A percentile compares a stretch with the other conserved stretches of the same genome.
phyloP scores from a whole-genome alignment of 2,797 vertebrate species.

The Pipistrellus pygmaeus region DNA sequence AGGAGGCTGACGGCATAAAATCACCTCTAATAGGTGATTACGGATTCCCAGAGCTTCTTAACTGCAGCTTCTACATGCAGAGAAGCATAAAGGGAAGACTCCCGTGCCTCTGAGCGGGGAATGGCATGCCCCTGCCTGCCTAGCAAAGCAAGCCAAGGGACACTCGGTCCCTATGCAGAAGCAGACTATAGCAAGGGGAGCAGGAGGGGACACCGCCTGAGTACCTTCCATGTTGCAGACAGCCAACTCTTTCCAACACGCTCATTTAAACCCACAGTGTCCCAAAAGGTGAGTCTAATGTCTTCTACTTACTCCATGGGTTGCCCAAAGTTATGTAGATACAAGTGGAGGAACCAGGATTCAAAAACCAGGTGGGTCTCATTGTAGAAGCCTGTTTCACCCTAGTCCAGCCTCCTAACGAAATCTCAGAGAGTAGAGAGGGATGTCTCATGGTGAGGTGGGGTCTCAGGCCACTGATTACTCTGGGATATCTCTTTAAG shows the following conservation, averaged over 20 bases:
- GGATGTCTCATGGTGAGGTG: accelerated
- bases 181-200: background rate
- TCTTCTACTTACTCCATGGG: background rate
- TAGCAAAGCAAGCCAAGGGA: background rate
- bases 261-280: background rate
- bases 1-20: conserved; percentile 53
- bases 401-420: background rate
- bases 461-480: background rate
- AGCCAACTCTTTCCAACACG: background rate
- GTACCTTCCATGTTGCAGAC: background rate
- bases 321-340: background rate
- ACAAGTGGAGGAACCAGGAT: background rate
- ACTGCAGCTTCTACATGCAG: background rate
- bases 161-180: background rate
- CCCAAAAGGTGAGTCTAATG: background rate
- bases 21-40: conserved; percentile 42
- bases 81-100: background rate
- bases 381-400: background rate
- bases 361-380: background rate
- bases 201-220: background rate
- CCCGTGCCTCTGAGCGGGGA: background rate
- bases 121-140: background rate
- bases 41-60: conserved; percentile 33
- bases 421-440: background rate
- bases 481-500: background rate